Evolutionary conservation across 2,113 vertebrate species (phyloP).

Genomic region (Dicaeum eximium): DNA sequence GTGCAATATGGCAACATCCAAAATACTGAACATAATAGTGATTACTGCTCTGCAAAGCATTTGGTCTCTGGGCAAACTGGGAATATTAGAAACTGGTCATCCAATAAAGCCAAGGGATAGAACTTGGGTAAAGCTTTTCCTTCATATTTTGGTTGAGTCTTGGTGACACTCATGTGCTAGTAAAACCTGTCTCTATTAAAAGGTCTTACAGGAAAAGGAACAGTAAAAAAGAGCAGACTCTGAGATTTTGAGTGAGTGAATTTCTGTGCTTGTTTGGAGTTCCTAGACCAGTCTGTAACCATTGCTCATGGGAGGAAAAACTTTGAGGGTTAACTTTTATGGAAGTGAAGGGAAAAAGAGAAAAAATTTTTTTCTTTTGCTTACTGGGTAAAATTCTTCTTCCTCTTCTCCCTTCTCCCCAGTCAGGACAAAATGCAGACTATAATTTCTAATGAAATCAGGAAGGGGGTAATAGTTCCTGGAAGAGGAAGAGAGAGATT

Average conservation of each 20-base stretch:
- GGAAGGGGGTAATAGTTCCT: conserved; percentile 64
- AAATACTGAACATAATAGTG: background rate
- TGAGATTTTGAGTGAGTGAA: background rate
- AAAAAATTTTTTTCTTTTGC: background rate
- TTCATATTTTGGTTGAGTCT: background rate
- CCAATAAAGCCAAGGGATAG: background rate
- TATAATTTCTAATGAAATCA: conserved; percentile 66
- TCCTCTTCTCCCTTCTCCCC: background rate
- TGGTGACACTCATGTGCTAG: background rate
- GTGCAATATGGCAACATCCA: background rate
- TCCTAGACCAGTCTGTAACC: background rate
- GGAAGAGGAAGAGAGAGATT: conserved; percentile 63
- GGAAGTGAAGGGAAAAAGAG: background rate
- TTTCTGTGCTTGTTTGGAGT: background rate
- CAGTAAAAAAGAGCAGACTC: background rate
- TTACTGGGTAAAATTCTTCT: conserved; percentile 37
- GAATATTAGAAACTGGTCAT: background rate
- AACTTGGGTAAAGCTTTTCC: background rate
- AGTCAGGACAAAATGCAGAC: conserved; percentile 55
- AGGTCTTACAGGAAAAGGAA: background rate
- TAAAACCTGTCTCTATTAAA: background rate
- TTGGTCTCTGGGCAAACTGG: background rate
- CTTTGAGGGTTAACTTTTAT: background rate
- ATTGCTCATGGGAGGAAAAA: background rate
- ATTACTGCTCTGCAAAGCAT: background rate